Evolutionary conservation across 30 jellyfish, hydroid and myxozoan genomes (phyloP), one percentile per base, ranked within the genome.

Genomic region (Catostylus mosaicus): DNA sequence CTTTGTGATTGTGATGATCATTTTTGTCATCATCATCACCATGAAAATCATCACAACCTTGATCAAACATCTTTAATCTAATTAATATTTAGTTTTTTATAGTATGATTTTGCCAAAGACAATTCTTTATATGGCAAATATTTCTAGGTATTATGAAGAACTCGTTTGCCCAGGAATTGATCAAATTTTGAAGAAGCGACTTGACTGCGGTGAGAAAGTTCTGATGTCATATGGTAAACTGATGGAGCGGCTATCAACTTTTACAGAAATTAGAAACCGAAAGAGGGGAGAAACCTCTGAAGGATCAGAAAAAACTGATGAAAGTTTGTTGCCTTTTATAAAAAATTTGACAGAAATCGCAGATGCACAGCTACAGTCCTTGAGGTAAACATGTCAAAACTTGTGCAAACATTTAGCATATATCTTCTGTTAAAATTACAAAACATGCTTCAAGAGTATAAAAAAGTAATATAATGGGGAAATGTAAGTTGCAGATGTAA

Each of bases 91-190:
- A n/a, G n/a, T n/a, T n/a, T n/a, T n/a, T n/a, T n/a, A n/a, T n/a
- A n/a, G n/a, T 54, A 54, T 6, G 14, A 46, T 46, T 11, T 19
- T 46, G 14, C 19, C 60, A 11, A 46, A 46, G 19, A 46, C 60
- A 11, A 11, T 46, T n/a, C 19, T 46, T 46, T 46, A 46, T 46
- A 19, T 46, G 11, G 11, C 19, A 46, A 9, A 46, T n/a, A 61
- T 14, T 61, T 61, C 43, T 84, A 85, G 96, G 96, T 85, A 85
- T 66, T 85, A 34, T 48, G 96, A 85, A 56, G 96, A 85, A 30
- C 85, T 85, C 1, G 54, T 34, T 24, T 34, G 85, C 78, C 37
- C 85, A 12, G 56, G 43, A 2, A 47, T 85, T 61, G 89, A 85
- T 38, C 47, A 63, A 60, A 51, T 85, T 40, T 22, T 85, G 30